Evolutionary conservation across 2,797 vertebrate species (phyloP).

Genomic region (Chaetophractus vellerosus): DNA sequence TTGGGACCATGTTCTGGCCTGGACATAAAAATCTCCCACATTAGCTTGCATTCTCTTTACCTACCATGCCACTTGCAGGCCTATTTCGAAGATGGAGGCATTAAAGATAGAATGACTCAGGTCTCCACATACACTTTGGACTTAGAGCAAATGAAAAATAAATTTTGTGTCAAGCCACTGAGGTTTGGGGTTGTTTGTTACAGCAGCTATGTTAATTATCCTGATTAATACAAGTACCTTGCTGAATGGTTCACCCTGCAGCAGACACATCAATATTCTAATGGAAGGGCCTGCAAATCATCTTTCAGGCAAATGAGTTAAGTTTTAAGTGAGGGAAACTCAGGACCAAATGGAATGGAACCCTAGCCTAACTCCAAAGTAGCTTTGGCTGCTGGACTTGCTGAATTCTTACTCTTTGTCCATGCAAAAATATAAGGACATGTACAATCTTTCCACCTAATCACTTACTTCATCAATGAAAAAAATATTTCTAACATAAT

Average conservation of each 20-base stretch:
- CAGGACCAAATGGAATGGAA: neutral
- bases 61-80: neutral
- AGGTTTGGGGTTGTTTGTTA: neutral
- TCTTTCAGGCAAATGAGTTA: neutral
- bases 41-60: slow-evolving; percentile 17
- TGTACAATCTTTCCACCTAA: neutral
- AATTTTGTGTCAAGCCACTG: neutral
- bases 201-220: neutral
- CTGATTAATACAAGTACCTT: neutral
- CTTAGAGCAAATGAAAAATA: slow-evolving; percentile 9
- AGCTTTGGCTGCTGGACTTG: neutral
- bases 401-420: neutral
- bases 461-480: neutral
- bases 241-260: neutral
- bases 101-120: neutral
- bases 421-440: neutral
- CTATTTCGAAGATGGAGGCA: neutral
- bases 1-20: neutral
- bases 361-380: neutral
- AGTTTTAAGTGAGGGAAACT: neutral
- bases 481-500: neutral
- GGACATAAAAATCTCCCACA: neutral
- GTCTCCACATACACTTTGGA: neutral
- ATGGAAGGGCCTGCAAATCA: neutral
- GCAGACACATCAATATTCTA: neutral